These are phyloP conservation scores for Todiramphus chloris DNA, from an alignment of 2,113 vertebrate genomes.

Conservation along the genomic window DNA sequence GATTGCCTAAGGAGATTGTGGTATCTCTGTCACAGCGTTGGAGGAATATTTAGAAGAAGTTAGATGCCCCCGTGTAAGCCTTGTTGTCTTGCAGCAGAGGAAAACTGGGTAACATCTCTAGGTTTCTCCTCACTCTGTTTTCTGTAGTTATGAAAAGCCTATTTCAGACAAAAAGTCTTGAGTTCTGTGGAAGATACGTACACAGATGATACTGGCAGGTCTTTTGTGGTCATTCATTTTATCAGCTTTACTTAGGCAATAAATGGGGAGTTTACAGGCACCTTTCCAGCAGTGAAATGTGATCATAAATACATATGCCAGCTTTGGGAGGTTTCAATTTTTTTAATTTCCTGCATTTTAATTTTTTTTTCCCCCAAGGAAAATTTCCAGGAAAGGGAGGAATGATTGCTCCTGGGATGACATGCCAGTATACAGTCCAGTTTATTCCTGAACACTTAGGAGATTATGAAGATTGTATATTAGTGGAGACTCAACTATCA, in stretches of 20 bases:
- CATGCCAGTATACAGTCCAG: constrained; percentile 85
- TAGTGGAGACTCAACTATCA: constrained; percentile 83
- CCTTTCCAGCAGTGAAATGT: neutral
- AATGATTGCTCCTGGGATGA: constrained; percentile 91
- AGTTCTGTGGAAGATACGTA: neutral
- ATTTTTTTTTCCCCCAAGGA: constrained; percentile 70
- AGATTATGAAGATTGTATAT: constrained; percentile 85
- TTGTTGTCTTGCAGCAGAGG: neutral
- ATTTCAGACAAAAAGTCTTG: neutral
- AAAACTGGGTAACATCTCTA: neutral
- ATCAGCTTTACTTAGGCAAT: neutral
- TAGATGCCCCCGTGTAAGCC: neutral
- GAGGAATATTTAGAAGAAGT: neutral
- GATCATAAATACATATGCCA: neutral
- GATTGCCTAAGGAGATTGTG: neutral
- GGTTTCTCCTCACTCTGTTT: neutral
- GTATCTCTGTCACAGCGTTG: neutral
- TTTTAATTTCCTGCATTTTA: neutral
- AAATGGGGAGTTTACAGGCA: neutral
- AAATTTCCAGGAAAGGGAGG: constrained; percentile 90
- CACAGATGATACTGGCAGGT: neutral
- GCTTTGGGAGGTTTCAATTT: neutral
- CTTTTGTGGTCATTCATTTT: neutral
- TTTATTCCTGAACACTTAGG: constrained; percentile 87
- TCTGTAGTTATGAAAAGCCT: neutral